A percentile compares a stretch with the other conserved stretches of the same genome.
Conservation (phyloP, 2,113 vertebrate species). For the Mus spicilegus region DNA sequence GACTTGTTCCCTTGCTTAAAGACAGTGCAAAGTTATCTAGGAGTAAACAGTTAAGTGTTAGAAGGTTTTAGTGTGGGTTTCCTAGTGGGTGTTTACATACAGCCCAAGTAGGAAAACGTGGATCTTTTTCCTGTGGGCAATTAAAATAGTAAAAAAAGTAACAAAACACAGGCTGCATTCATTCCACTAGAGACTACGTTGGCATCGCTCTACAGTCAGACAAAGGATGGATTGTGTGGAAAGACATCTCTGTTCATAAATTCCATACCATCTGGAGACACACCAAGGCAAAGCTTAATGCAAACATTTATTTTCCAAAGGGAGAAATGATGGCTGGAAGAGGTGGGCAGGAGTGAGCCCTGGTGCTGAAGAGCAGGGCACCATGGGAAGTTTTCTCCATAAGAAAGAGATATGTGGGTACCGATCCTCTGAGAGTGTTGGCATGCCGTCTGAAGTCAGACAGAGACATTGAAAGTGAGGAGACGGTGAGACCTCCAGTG, state of each 20-base stretch:
- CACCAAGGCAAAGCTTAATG: not conserved
- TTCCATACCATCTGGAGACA: not conserved
- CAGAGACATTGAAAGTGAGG: not conserved
- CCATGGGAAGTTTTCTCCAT: not conserved
- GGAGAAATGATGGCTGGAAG: not conserved
- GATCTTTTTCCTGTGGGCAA: not conserved
- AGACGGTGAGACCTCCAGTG: not conserved
- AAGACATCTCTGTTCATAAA: not conserved
- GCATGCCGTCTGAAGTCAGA: not conserved
- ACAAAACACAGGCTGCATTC: not conserved
- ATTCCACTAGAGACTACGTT: not conserved
- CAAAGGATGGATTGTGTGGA: not conserved
- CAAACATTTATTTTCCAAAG: not conserved
- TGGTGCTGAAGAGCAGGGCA: not conserved
- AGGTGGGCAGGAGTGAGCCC: not conserved
- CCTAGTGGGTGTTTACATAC: not conserved
- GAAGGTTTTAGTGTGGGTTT: not conserved
- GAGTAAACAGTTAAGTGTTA: not conserved
- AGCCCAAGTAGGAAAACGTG: not conserved
- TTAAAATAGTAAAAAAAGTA: not conserved
- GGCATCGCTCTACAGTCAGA: constrained; percentile 7
- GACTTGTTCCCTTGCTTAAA: not conserved
- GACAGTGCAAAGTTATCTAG: not conserved
- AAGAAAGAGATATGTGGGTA: not conserved
- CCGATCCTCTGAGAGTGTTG: not conserved